These are phyloP conservation scores for Sphenodon punctatus DNA, from an alignment of 2,797 vertebrate genomes.

Conservation along the genomic window DNA sequence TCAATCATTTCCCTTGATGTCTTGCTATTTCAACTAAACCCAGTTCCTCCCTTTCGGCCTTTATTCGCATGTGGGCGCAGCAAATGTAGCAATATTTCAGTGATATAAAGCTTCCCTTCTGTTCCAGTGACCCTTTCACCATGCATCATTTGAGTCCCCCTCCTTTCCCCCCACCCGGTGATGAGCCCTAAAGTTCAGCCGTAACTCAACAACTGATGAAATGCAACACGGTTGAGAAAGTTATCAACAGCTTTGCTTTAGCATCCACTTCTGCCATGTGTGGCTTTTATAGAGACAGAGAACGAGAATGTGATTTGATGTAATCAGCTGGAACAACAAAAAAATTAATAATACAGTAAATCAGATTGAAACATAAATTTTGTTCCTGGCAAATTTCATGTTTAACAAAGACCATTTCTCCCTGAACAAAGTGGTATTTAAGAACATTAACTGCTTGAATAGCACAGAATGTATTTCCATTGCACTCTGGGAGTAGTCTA, in stretches of 20 bases:
- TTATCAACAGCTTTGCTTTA: slow-evolving; percentile 1
- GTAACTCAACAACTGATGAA: slow-evolving; percentile 24
- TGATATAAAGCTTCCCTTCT: background rate
- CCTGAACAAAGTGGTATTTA: slow-evolving; percentile 55
- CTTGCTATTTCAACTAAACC: slow-evolving; percentile 28
- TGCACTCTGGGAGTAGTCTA: slow-evolving; percentile 36
- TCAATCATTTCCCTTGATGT: slow-evolving; percentile 25
- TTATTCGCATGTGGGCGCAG: slow-evolving; percentile 3
- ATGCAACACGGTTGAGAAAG: background rate
- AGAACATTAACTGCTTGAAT: slow-evolving; percentile 55
- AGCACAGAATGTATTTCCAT: slow-evolving; percentile 53
- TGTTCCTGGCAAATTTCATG: slow-evolving; percentile 22
- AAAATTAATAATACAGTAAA: slow-evolving; percentile 12
- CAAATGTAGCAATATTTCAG: background rate
- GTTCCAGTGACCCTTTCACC: background rate
- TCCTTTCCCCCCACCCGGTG: too few relatives aligned
- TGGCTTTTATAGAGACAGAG: background rate
- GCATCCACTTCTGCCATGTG: background rate
- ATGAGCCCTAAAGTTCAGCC: background rate
- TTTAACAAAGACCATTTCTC: slow-evolving; percentile 45
- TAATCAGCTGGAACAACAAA: background rate
- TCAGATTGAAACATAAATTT: slow-evolving; percentile 46
- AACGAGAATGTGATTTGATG: slow-evolving; percentile 18
- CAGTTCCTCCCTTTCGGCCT: background rate
- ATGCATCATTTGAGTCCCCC: background rate